These are phyloP conservation scores for Baronia brevicornis DNA, from an alignment of 2,888 invertebrate species.

Conservation along the genomic window DNA sequence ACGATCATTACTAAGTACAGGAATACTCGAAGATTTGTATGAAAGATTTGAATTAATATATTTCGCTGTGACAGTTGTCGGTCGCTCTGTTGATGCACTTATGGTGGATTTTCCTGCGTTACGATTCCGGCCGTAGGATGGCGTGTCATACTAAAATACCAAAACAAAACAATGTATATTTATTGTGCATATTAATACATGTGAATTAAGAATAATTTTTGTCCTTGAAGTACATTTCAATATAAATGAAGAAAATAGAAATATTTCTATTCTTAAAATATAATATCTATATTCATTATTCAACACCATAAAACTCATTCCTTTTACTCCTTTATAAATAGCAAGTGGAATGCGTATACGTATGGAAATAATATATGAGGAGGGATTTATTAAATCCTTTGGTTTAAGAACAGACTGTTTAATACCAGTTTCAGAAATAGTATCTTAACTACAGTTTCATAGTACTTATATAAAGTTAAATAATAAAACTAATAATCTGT, in stretches of 20 bases:
- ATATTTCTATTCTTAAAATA: no score
- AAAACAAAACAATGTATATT: slow-evolving; percentile 5
- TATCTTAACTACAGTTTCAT: slow-evolving; percentile 20
- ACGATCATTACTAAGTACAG: slow-evolving; percentile 52
- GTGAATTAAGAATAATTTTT: not conserved
- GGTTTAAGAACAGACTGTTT: slow-evolving; percentile 40
- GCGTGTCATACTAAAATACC: slow-evolving; percentile 59
- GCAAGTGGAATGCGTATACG: slow-evolving; percentile 46
- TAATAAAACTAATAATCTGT: not conserved
- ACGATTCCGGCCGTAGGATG: slow-evolving; percentile 54
- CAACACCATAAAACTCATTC: slow-evolving; percentile 47
- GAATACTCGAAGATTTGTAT: slow-evolving; percentile 68
- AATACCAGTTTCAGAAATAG: slow-evolving; percentile 30
- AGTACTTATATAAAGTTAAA: slow-evolving; percentile 3
- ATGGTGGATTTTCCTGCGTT: slow-evolving; percentile 40
- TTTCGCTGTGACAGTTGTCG: slow-evolving; percentile 64
- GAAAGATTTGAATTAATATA: slow-evolving; percentile 56
- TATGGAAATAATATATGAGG: slow-evolving; percentile 33
- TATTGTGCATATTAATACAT: not conserved
- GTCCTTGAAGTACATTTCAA: not conserved
- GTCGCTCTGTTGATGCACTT: slow-evolving; percentile 41
- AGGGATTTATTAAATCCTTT: slow-evolving; percentile 46
- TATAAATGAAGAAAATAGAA: no score
- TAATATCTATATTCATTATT: slow-evolving; percentile 41
- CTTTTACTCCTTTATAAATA: slow-evolving; percentile 60